A percentile compares a stretch with the other conserved stretches of the same genome.
These are phyloP conservation scores for Psittacula derbiana DNA, from an alignment of 2,797 vertebrate genomes.

Conservation along the genomic window DNA sequence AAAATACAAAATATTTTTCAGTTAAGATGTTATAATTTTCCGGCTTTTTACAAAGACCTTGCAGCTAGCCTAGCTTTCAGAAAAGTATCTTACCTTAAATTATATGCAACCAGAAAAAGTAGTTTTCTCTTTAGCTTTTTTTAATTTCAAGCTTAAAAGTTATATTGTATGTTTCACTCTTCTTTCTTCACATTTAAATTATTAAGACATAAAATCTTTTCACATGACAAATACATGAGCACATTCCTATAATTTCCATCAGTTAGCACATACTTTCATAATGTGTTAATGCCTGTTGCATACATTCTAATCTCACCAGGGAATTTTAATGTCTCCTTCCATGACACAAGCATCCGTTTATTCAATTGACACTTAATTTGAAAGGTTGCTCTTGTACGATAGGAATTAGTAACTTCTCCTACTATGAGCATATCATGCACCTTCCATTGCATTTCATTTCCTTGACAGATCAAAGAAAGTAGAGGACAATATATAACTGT, in stretches of 20 bases:
- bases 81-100: background rate
- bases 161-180: background rate
- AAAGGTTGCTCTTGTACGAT: background rate
- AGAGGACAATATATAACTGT: background rate
- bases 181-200: conserved; percentile 3
- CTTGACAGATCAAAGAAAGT: background rate
- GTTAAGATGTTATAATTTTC: background rate
- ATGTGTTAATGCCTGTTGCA: background rate
- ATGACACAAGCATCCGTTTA: background rate
- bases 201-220: background rate
- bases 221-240: background rate
- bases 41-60: background rate
- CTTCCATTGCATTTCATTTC: background rate
- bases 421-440: background rate
- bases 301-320: background rate
- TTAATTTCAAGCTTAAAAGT: conserved; percentile 6
- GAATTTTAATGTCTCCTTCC: background rate
- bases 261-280: background rate
- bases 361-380: background rate
- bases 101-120: background rate
- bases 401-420: background rate
- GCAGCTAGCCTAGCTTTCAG: background rate
- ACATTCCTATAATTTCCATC: background rate
- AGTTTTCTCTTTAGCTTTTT: background rate
- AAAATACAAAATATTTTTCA: conserved; percentile 18